phyloP scores from a whole-genome alignment of 2,113 vertebrate genomes.

The Climacteris rufus region DNA sequence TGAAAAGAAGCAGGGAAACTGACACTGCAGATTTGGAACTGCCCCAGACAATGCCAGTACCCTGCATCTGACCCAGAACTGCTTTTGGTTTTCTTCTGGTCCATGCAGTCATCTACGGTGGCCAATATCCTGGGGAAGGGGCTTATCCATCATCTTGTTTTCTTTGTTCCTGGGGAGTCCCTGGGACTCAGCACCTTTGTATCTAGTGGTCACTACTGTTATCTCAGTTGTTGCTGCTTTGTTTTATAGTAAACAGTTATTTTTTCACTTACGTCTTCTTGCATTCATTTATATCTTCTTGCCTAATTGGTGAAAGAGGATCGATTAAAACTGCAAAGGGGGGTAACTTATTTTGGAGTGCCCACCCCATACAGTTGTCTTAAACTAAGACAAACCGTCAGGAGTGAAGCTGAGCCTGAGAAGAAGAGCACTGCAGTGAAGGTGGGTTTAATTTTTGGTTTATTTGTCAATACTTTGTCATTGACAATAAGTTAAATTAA shows the following conservation, averaged over 20 bases:
- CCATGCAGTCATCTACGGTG: fast-evolving
- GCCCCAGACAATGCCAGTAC: not conserved
- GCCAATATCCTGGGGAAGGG: no score
- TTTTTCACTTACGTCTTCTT: not conserved
- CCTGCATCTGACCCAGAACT: fast-evolving
- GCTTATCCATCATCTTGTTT: not conserved
- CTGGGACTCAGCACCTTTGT: not conserved
- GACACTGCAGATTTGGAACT: no score
- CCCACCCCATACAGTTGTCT: no score
- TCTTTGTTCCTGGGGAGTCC: not conserved
- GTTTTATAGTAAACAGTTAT: no score
- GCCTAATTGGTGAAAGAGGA: not conserved
- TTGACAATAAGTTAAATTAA: no score
- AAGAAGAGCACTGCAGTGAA: no score
- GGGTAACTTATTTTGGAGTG: not conserved
- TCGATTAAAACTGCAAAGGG: not conserved
- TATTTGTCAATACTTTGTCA: no score
- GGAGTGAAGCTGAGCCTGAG: no score
- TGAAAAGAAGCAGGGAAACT: not conserved
- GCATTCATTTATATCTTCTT: not conserved
- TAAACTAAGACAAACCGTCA: not conserved
- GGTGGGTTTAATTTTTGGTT: no score
- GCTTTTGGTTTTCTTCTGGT: not conserved
- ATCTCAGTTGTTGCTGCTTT: not conserved
- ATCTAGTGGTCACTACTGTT: not conserved